Evolutionary conservation across 92 coral and sea anemone species (phyloP), one percentile per base, ranked within the genome.

Genomic region (Parazoanthus swiftii): DNA sequence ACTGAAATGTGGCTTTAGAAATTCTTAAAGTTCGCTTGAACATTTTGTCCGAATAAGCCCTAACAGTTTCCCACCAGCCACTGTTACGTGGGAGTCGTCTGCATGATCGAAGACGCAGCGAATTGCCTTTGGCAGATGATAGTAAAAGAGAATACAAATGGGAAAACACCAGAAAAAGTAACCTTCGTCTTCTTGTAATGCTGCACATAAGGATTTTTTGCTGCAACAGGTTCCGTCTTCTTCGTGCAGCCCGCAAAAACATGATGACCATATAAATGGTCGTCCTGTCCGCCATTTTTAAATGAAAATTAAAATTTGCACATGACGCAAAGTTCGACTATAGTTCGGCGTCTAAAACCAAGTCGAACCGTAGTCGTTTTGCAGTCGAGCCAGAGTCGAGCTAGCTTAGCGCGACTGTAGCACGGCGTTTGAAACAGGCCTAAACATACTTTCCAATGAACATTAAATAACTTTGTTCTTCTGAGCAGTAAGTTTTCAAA

Each of bases 11-110:
- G n/a, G n/a, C n/a, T n/a, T n/a, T n/a, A n/a, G n/a, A n/a, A n/a
- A n/a, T n/a, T n/a, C n/a, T n/a, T n/a, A n/a, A n/a, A n/a, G n/a
- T n/a, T n/a, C n/a, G n/a, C n/a, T n/a, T n/a, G n/a, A n/a, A n/a
- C n/a, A n/a, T n/a, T n/a, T n/a, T n/a, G n/a, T n/a, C n/a, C n/a
- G n/a, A n/a, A n/a, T n/a, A n/a, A n/a, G n/a, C n/a, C n/a, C n/a
- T n/a, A n/a, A n/a, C n/a, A n/a, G n/a, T n/a, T n/a, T n/a, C 86
- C 86, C 90, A 79, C 89, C 85, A 79, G 4, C 89, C 89, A 18
- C 1, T 16, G 14, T 87, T 87, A 78, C 85, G n/a, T 9, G 29
- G 63, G 21, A 87, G 56, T 58, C 82, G 89, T n/a, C 82, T 79
- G 35, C 82, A 86, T 74, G 79, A 33, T 74, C 6, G 50, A 44